Evolutionary conservation across 1,140 invertebrate genomes (phyloP).

Genomic region (Drosophila parvula): DNA sequence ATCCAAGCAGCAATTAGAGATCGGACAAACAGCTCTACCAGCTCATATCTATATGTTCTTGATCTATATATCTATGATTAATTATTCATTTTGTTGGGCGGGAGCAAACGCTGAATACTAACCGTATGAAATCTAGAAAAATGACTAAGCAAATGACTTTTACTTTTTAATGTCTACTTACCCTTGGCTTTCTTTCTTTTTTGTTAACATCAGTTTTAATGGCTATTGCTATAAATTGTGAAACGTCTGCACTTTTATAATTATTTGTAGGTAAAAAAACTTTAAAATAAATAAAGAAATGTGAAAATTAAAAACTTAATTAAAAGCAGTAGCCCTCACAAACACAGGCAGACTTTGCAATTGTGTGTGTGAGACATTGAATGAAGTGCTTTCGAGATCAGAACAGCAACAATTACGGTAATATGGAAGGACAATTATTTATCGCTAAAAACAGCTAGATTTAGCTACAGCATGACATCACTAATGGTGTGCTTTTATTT

Average conservation of each 20-base stretch:
- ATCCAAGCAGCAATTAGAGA: constrained; percentile 32
- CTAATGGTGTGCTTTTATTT: too few relatives aligned
- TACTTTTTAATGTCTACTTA: not conserved
- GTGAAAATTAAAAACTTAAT: not conserved
- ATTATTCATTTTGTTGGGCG: not conserved
- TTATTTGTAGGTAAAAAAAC: not conserved
- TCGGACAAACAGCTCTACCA: constrained; percentile 13
- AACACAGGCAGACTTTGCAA: too few relatives aligned
- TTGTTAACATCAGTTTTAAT: not conserved
- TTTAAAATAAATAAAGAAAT: not conserved
- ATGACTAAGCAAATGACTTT: not conserved
- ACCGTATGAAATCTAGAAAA: not conserved
- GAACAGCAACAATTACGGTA: too few relatives aligned
- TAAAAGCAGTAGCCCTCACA: too few relatives aligned
- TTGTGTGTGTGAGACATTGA: too few relatives aligned
- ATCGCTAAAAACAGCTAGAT: too few relatives aligned
- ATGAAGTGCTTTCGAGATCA: too few relatives aligned
- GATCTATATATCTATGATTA: constrained; percentile 2
- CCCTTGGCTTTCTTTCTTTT: not conserved
- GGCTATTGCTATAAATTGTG: not conserved
- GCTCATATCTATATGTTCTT: not conserved
- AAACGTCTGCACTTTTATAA: not conserved
- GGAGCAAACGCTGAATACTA: not conserved
- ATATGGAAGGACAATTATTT: too few relatives aligned
- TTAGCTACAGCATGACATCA: too few relatives aligned